Evolutionary conservation across 2,797 vertebrate genomes (phyloP).

Genomic region (Scolopax rusticola): DNA sequence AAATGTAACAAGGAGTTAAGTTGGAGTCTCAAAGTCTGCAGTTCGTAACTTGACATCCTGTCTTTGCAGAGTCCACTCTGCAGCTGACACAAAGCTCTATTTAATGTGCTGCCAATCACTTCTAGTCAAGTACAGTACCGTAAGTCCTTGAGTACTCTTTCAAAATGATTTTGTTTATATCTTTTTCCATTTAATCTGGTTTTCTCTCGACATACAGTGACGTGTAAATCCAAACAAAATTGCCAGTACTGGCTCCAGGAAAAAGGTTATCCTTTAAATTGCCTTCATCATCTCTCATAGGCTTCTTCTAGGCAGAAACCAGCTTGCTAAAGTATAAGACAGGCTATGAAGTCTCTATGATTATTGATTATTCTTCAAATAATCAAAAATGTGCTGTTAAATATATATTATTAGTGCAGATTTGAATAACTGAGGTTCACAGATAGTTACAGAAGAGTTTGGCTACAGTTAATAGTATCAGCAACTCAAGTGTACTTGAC

Average conservation of each 20-base stretch:
- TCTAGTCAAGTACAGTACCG: constrained; percentile 63
- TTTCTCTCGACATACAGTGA: neutral
- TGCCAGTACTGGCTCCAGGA: neutral
- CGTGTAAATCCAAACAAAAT: constrained; percentile 35
- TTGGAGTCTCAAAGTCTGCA: constrained; percentile 80
- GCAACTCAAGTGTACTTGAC: neutral
- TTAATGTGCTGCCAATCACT: constrained; percentile 79
- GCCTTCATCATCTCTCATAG: neutral
- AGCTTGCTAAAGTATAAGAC: neutral
- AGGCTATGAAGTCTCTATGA: neutral
- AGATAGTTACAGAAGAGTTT: neutral
- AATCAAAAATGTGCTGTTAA: neutral
- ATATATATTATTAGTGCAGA: neutral
- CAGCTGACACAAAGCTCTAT: constrained; percentile 79
- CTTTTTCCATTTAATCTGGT: constrained; percentile 43
- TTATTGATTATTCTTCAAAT: neutral
- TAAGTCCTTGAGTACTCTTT: constrained; percentile 67
- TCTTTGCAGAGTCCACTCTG: constrained; percentile 75
- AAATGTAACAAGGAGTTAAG: constrained; percentile 76
- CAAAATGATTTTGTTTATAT: constrained; percentile 57
- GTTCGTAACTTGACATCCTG: constrained; percentile 78
- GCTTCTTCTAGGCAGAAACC: neutral
- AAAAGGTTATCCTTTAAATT: constrained; percentile 6
- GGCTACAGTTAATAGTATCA: neutral
- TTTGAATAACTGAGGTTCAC: neutral